These are phyloP conservation scores for Orthonyx spaldingii DNA, from an alignment of 2,113 vertebrate genomes.

Conservation along the genomic window DNA sequence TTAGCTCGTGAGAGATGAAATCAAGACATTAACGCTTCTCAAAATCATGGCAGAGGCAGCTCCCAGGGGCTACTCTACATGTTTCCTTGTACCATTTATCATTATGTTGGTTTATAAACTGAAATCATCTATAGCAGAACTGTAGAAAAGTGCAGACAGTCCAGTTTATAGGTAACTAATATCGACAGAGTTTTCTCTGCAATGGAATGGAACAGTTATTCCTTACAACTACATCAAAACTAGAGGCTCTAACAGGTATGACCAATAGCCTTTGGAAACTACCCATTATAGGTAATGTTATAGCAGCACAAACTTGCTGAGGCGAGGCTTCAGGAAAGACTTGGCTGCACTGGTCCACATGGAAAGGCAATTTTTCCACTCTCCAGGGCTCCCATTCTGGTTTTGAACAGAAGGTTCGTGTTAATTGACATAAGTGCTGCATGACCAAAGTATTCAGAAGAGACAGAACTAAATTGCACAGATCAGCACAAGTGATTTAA, in stretches of 20 bases:
- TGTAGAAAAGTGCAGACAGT: neutral
- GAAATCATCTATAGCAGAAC: neutral
- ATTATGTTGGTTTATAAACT: neutral
- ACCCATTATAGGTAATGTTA: neutral
- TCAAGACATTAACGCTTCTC: neutral
- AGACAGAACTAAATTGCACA: neutral
- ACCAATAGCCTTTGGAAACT: neutral
- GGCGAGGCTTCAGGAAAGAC: neutral
- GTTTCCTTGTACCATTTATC: neutral
- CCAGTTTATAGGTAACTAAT: neutral
- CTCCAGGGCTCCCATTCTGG: neutral
- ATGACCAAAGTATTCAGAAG: neutral
- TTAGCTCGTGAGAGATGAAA: neutral
- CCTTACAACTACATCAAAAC: neutral
- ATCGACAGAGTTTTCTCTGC: accelerated
- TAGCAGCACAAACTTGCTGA: neutral
- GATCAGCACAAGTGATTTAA: neutral
- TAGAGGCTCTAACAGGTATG: neutral
- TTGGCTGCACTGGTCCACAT: neutral
- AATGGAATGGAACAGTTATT: neutral
- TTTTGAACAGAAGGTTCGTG: neutral
- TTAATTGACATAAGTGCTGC: neutral
- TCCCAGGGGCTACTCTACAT: neutral
- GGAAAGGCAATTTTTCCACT: neutral
- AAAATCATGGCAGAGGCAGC: neutral